phyloP scores from a whole-genome alignment of 64 coral and sea anemone genomes.

The Stichodactyla mertensii region DNA sequence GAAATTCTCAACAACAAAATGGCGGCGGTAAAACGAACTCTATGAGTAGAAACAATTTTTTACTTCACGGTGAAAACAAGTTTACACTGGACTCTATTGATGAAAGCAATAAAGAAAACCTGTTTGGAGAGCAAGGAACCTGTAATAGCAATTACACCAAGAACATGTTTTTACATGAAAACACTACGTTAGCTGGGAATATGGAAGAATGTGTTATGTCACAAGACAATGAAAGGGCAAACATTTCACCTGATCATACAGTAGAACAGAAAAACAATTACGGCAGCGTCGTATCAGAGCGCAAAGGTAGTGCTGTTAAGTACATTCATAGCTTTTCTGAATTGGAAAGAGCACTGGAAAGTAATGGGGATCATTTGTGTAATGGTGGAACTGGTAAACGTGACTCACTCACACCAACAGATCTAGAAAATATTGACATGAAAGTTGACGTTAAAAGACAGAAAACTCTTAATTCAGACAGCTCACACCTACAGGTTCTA shows the following conservation, averaged over 20 bases:
- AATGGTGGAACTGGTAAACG: conserved; percentile 22
- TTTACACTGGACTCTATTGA: conserved; percentile 54
- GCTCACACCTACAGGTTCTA: conserved; percentile 23
- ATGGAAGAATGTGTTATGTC: not conserved
- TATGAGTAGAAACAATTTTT: conserved; percentile 25
- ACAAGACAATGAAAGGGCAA: not conserved
- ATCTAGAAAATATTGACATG: conserved; percentile 79
- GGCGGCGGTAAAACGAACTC: conserved; percentile 7
- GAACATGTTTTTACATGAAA: not conserved
- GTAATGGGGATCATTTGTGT: conserved; percentile 12
- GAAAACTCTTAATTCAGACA: conserved; percentile 24
- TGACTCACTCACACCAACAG: conserved; percentile 37
- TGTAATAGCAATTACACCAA: not conserved
- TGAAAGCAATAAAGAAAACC: conserved; percentile 81
- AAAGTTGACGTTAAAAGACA: conserved; percentile 60
- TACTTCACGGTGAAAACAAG: conserved; percentile 38
- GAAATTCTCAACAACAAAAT: conserved; percentile 17
- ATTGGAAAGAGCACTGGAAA: conserved; percentile 35
- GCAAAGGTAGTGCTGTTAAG: conserved; percentile 68
- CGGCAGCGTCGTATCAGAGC: conserved; percentile 8
- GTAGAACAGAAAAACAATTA: conserved; percentile 3
- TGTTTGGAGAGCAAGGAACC: conserved; percentile 13
- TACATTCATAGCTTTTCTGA: conserved; percentile 52
- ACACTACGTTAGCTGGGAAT: not conserved
- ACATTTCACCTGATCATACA: too few relatives aligned